Evolutionary conservation across 2,797 vertebrate species (phyloP), one percentile per base, ranked within the genome.

Genomic region (Heliangelus exortis): DNA sequence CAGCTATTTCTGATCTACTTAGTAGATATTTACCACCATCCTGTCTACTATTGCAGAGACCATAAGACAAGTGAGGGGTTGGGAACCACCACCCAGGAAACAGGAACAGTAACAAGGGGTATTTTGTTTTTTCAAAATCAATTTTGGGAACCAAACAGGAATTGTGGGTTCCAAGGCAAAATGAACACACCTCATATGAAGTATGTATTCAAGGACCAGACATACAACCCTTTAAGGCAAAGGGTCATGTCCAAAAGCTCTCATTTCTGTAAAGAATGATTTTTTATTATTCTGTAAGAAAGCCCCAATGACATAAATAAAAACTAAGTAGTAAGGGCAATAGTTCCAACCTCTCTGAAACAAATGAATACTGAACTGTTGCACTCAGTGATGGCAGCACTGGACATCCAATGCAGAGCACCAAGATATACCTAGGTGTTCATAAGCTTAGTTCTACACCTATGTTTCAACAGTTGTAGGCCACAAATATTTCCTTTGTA

Each of bases 1-100:
- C 81, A 75, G 67, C 18, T 87, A 5, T 16, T 65, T 57, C 31
- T 29, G 51, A 15, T 20, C 36, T 65, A 17, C 34, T 66, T 58
- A 4, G n/a, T 1, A 61, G 61, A 33, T 8, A 4, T 0, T 2
- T 33, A 33, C 33, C 31, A 54, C 16, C 22, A 34, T 34, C 21
- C 2, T 34, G 16, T 4, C 39, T 73, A 7, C 43, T 71, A 2
- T 31, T 69, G 4, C 48, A 51, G 48, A 34, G 21, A 33, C 13
- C 9, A 21, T 23, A 75, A 83, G 34, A 66, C 4, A 19, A 77
- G 12, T 4, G 10, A 89, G 76, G 8, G 50, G 61, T 14, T 22
- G 18, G 21, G 8, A 90, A 45, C 21, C 15, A 31, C 12, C 57
- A 61, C 5, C 53, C 76, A 90, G 8, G 31, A 33, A 66, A 57